Base-by-base conservation (phyloP, 2,113 vertebrate species). In the Tragelaphus imberbis region DNA sequence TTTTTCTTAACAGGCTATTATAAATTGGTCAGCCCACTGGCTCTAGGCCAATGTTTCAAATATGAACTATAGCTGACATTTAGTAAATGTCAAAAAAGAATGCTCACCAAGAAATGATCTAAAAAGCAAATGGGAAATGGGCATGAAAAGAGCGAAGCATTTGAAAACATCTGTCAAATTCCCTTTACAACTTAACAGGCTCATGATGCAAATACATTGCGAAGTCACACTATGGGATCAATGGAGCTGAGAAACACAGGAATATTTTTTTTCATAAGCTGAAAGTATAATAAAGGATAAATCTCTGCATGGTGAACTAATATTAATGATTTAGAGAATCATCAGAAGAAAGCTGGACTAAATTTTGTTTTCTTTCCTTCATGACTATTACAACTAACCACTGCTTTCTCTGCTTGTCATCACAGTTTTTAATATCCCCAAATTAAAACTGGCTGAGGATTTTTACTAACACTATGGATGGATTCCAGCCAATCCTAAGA, bases 1-100 rank as follows among this genome's bases (percentile, higher is more conserved):
- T 96, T 94, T 97, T 94, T 96, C 84, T 94, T 94, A 95, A 90
- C 68, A 96, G 87, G 77, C 55, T 79, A 80, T 88, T 95, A 77
- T 82, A 94, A 91, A 96, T 49, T 90, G 65, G 96, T 90, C 53
- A 85, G 49, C 2, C 36, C 12, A 40, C 33, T 95, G 85, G 84
- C 89, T 51, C 2, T 33, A 56, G 33, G 71, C 77, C 97, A 92
- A 44, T 27, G 87, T 82, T 77, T 95, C 94, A 85, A 81, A 88
- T 44, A 68, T 6, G 25, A 56, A 44, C n/a, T 63, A n/a, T 0
- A 56, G 93, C 36, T 77, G 65, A 95, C 75, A 88, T 84, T 94
- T 75, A 90, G 90, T 33, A 80, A 90, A 93, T 68, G 58, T 93
- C 71, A 90, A 89, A 90, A 84, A 91, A 87, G 51, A 95, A 89